Evolutionary conservation across 2,113 vertebrate species (phyloP), one percentile per base, ranked within the genome.

Genomic region (Seriola rivoliana): DNA sequence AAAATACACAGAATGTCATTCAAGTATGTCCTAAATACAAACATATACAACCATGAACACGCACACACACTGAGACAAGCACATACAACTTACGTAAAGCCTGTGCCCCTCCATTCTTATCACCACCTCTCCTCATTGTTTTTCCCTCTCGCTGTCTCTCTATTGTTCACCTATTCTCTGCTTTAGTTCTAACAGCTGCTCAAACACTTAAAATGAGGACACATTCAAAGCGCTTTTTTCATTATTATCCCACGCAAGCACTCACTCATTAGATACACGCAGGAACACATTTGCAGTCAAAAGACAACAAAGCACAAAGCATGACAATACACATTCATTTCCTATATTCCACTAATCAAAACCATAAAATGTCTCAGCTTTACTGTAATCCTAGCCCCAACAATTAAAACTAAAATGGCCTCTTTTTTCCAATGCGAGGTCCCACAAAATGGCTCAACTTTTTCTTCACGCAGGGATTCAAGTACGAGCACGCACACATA

Each of bases 371-470:
- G 34, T 23, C 23, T 58, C 48, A 17, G 38, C 44, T 73, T n/a
- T 21, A 46, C 12, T 25, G 42, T 73, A 72, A 75, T 44, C 75
- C 14, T 36, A 48, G 59, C 19, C 34, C 14, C 70, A 19, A 40
- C 16, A 19, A 19, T 48, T 54, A 58, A 55, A 87, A 58, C 68
- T 82, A 75, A 84, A 84, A 91, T 73, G 19, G 73, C 64, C 52
- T 73, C 77, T 78, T 77, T 69, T 36, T 77, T 42, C 13, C 69
- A 85, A 74, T 16, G 57, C 0, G 16, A 64, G 57, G 57, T 71
- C 64, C 36, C 16, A 90, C 75, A 85, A 91, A 90, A 91, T 75
- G 87, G 77, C 75, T 69, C 38, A 55, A 64, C 58, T 36, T 71
- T 71, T 46, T 71, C 69, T 79, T 85, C 79, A 77, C 0, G 1